phyloP scores from a whole-genome alignment of 2,888 invertebrate genomes.

The Apamea sordens region DNA sequence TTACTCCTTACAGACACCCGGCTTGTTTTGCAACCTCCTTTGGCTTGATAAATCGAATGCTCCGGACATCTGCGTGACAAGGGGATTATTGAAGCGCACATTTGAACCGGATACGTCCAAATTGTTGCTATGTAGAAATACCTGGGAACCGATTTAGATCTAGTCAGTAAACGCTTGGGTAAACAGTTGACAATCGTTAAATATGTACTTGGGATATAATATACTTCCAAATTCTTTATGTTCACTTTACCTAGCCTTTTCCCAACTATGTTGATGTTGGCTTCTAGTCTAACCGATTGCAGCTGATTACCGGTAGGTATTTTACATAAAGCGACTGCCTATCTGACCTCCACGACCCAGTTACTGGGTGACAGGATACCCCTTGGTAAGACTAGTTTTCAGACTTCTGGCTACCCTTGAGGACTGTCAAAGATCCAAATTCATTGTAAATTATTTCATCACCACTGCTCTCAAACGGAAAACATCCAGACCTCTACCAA shows the following conservation, averaged over 20 bases:
- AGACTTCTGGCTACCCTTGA: too few relatives aligned
- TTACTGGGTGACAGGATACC: too few relatives aligned
- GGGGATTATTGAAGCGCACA: constrained; percentile 57
- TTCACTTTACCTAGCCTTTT: background rate
- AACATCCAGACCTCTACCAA: too few relatives aligned
- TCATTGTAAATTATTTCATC: too few relatives aligned
- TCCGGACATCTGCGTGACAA: constrained; percentile 54
- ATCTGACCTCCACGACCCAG: background rate
- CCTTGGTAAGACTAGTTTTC: too few relatives aligned
- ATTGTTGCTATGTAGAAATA: constrained; percentile 22
- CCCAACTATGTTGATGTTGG: background rate
- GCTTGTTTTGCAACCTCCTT: constrained; percentile 39
- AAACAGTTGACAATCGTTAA: constrained; percentile 41
- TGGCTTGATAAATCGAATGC: constrained; percentile 57
- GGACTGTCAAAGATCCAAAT: too few relatives aligned
- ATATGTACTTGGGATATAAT: constrained; percentile 10
- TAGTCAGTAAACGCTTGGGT: constrained; percentile 25
- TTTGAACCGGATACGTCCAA: constrained; percentile 38
- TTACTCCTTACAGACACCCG: constrained; percentile 9
- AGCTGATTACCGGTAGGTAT: background rate
- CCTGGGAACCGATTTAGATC: background rate
- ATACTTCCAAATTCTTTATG: background rate
- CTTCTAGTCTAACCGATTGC: background rate
- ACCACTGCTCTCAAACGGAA: too few relatives aligned
- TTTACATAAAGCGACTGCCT: background rate